phyloP scores from a whole-genome alignment of 2,888 invertebrate genomes.

The Nephrotoma guestfalica region DNA sequence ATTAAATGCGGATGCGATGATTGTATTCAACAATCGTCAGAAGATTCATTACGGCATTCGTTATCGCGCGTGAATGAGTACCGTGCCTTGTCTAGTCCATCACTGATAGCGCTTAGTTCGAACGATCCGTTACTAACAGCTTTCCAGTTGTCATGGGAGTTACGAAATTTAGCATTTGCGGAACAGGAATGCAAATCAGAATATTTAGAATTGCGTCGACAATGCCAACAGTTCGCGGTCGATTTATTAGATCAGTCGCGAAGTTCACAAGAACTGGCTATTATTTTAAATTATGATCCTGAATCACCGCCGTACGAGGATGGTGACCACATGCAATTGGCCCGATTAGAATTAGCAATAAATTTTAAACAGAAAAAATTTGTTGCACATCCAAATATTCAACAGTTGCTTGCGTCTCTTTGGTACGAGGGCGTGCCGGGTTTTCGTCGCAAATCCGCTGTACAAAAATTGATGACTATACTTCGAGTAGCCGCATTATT shows the following conservation, averaged over 20 bases:
- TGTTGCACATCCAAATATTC: conserved; percentile 90
- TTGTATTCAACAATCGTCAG: conserved; percentile 59
- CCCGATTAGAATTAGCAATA: conserved; percentile 78
- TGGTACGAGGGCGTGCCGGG: conserved; percentile 96
- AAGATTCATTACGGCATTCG: conserved; percentile 68
- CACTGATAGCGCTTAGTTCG: conserved; percentile 83
- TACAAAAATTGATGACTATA: conserved; percentile 59
- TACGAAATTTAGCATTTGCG: conserved; percentile 73
- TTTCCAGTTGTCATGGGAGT: conserved; percentile 90
- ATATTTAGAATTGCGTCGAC: conserved; percentile 70
- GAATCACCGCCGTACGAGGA: conserved; percentile 55
- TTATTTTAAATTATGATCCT: conserved; percentile 85
- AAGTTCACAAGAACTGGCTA: conserved; percentile 83
- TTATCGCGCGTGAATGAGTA: conserved; percentile 85
- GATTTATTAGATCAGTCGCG: conserved; percentile 81
- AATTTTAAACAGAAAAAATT: conserved; percentile 94
- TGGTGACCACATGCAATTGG: conserved; percentile 71
- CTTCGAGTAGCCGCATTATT: conserved; percentile 65
- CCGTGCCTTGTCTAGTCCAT: conserved; percentile 81
- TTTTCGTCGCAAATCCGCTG: conserved; percentile 66
- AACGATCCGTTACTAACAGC: conserved; percentile 87
- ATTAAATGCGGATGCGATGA: conserved; percentile 81
- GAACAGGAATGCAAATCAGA: conserved; percentile 90
- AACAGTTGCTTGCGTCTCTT: conserved; percentile 76
- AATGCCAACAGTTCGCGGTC: conserved; percentile 83